Evolutionary conservation across 1,140 invertebrate species (phyloP), one percentile per base, ranked within the genome.

Genomic region (Ylistrum balloti): DNA sequence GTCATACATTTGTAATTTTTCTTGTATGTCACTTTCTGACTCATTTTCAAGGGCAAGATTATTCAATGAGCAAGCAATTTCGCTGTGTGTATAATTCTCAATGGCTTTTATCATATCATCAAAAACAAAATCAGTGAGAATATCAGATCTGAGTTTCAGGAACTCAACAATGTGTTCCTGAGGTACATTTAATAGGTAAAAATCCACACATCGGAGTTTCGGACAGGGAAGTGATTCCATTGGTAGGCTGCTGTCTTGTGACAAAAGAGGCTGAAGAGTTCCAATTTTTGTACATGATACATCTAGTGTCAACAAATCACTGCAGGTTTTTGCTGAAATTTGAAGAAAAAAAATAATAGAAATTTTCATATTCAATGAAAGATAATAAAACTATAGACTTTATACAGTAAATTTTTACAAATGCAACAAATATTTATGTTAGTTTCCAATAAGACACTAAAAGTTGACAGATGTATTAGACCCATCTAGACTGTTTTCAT

Each of bases 161-260:
- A 74, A 74, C 1, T n/a, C 22, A n/a, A 28, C 56, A 74, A 74
- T n/a, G 9, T 74, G 56, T 28, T 74, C 22, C 11, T 28, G 56
- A 5, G 56, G 56, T 11, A 74, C 1, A 22, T 28, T 74, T 28
- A 74, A 17, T n/a, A 74, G 9, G 56, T 74, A 74, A 74, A 74
- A 74, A n/a, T 74, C 56, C 56, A 74, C 56, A 74, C 56, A 74
- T 74, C 17, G 56, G 56, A 74, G 56, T n/a, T 74, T 74, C 28
- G 56, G 11, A 74, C 56, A 74, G 1, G 56, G 56, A n/a, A 74
- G 56, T 2, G 56, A 28, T 74, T n/a, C 56, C 11, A 74, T 74
- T 74, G 56, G 56, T 74, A 0, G 15, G 9, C 28, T 17, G 3
- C 5, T 22, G 2, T 74, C 56, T 0, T 48, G 45, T 48, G n/a